phyloP scores from a whole-genome alignment of 2,888 invertebrate species.

The Chesias legatella region DNA sequence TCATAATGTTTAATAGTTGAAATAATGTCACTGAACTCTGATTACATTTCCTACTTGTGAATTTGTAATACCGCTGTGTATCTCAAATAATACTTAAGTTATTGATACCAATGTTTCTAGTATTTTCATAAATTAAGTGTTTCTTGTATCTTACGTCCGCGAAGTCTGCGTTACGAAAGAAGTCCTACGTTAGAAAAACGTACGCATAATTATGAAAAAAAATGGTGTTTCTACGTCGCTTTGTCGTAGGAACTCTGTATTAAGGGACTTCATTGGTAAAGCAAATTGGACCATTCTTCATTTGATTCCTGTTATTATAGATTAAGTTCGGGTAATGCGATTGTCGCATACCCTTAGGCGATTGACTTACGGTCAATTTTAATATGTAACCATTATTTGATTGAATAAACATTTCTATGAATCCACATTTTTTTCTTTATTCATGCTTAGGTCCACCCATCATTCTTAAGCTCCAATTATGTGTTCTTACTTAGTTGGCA shows the following conservation, averaged over 20 bases:
- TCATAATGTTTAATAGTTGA: too few relatives aligned
- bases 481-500: too few relatives aligned
- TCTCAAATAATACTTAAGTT: constrained; percentile 39
- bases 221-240: too few relatives aligned
- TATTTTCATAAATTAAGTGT: constrained; percentile 2
- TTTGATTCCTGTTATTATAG: constrained; percentile 7
- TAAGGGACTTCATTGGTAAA: too few relatives aligned
- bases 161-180: neutral
- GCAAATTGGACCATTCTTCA: too few relatives aligned
- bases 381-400: constrained; percentile 60
- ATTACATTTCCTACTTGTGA: too few relatives aligned
- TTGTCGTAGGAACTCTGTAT: too few relatives aligned
- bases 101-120: constrained; percentile 18
- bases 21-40: too few relatives aligned
- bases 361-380: constrained; percentile 41
- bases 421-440: constrained; percentile 37
- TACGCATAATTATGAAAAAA: too few relatives aligned
- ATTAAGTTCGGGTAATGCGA: constrained; percentile 16
- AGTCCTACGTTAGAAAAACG: too few relatives aligned
- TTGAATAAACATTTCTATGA: constrained; percentile 61
- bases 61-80: too few relatives aligned
- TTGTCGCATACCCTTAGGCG: constrained; percentile 28
- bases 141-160: constrained; percentile 4
- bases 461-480: too few relatives aligned
- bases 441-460: constrained; percentile 7